Conservation (phyloP, 2,113 vertebrate genomes). For the Octodon degus region DNA sequence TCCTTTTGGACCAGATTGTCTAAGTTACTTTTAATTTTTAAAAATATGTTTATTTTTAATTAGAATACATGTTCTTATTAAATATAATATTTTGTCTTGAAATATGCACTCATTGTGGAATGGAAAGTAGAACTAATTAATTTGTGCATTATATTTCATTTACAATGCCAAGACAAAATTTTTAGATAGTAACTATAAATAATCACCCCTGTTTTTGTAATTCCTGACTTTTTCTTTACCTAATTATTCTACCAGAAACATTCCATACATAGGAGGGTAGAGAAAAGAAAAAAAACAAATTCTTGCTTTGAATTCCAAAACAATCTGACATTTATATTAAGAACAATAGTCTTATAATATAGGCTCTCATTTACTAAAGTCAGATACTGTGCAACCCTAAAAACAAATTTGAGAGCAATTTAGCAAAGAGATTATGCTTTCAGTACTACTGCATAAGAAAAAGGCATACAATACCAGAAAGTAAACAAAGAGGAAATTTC, state of each 20-base stretch:
- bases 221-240: not conserved
- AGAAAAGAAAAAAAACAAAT: not conserved
- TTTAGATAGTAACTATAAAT: not conserved
- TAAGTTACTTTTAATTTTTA: not conserved
- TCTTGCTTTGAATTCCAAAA: slow-evolving; percentile 51
- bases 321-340: not conserved
- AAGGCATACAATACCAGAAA: not conserved
- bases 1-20: not conserved
- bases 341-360: not conserved
- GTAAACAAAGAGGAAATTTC: not conserved
- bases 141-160: not conserved
- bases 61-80: not conserved
- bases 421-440: not conserved
- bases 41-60: not conserved
- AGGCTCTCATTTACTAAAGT: not conserved
- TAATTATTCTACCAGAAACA: not conserved
- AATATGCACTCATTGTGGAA: not conserved
- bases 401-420: slow-evolving; percentile 27
- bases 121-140: not conserved
- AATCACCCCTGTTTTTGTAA: not conserved
- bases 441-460: not conserved
- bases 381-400: not conserved
- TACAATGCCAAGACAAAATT: not conserved
- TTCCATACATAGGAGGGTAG: not conserved
- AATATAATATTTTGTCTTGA: not conserved